A percentile compares a stretch with the other conserved stretches of the same genome.
These are phyloP conservation scores for Thomomys bottae DNA, from an alignment of 2,113 vertebrate species.

Conservation along the genomic window DNA sequence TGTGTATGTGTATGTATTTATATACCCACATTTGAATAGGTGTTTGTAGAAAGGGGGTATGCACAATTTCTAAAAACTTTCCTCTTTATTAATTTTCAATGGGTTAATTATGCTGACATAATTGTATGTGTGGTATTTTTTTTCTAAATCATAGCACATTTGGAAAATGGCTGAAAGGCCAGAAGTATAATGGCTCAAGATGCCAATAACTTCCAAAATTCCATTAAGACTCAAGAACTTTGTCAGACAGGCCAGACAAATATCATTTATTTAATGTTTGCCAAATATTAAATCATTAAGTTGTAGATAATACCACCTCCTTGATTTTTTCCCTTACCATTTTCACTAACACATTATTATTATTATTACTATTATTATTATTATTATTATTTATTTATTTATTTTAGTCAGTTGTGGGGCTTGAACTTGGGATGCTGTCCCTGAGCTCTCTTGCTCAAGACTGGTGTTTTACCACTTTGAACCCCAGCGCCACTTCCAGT, in stretches of 20 bases:
- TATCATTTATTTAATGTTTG: not conserved
- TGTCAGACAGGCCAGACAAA: not conserved
- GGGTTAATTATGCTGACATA: not conserved
- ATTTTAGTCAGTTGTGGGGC: too few species aligned
- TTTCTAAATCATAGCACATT: not conserved
- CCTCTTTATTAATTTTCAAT: not conserved
- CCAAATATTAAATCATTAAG: slow-evolving; percentile 13
- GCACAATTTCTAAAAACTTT: not conserved
- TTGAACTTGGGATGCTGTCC: too few species aligned
- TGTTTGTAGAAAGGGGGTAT: not conserved
- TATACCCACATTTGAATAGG: too few species aligned
- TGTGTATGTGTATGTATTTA: not conserved
- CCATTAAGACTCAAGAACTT: not conserved
- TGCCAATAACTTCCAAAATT: too few species aligned
- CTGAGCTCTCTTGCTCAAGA: too few species aligned
- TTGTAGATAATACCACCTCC: not conserved
- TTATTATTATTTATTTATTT: too few species aligned
- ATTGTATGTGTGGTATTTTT: not conserved
- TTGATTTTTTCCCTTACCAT: not conserved
- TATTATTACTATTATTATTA: too few species aligned
- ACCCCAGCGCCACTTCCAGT: too few species aligned
- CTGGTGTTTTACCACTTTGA: too few species aligned
- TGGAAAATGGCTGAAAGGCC: not conserved
- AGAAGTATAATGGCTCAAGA: not conserved
- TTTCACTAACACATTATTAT: not conserved